Base-by-base conservation (phyloP, 2,888 invertebrate genomes). In the Baronia brevicornis region DNA sequence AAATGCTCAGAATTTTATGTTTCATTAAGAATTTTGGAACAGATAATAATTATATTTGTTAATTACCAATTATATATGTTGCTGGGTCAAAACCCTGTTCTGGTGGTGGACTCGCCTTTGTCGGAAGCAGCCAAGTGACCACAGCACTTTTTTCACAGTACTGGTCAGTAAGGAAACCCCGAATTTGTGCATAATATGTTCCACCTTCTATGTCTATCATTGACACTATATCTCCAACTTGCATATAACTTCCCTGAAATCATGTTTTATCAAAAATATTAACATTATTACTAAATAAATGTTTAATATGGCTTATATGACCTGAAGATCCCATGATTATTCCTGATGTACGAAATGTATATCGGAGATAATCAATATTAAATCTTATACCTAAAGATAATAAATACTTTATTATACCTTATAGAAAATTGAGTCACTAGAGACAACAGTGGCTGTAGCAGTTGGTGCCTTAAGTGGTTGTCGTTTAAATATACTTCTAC, bases 121-220 rank as follows among this genome's bases (percentile, higher is more conserved):
- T 95, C 0, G 97, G 97, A 31, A 97, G 78, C 0, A 97, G 84
- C 97, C 97, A 97, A 0, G 96, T 94, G 6, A 97, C 82, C 1
- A 93, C 94, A 0, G 96, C 96, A 65, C 95, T 96, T 73, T 96
- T 96, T 63, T 96, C 94, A 51, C 95, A 94, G 67, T 94, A 97
- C 64, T 95, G 94, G 66, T 97, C 97, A 0, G 94, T 93, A 37
- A 97, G 82, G 31, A 97, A 88, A 1, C 96, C 96, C 31, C 94
- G 87, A 33, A 97, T 90, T 79, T 97, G 96, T 3, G 95, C 96
- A 59, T 95, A 97, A 74, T 91, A 97, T 12, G 90, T 87, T 40
- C 89, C 90, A 29, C 92, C 90, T 2, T 91, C 90, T 18, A 87
- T 73, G 58, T 95, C 95, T 34, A 89, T 84, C 68, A 96, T 84